Evolutionary conservation across 2,113 vertebrate genomes (phyloP).

Genomic region (Rhinoderma darwinii): DNA sequence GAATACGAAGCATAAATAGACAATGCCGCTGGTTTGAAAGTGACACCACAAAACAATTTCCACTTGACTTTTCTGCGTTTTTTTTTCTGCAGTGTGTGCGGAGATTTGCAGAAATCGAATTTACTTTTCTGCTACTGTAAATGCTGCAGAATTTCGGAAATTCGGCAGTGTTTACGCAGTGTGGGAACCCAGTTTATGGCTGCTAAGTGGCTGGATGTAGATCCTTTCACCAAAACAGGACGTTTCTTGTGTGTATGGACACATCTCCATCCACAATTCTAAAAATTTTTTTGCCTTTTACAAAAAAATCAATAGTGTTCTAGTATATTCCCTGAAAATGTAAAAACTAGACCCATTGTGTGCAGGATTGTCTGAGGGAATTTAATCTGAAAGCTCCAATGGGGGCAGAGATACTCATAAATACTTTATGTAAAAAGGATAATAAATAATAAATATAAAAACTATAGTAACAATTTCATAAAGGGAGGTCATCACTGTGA

Average conservation of each 20-base stretch:
- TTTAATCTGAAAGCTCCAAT: background rate
- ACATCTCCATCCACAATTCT: background rate
- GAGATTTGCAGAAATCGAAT: too few species aligned
- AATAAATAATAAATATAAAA: background rate
- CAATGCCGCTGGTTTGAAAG: too few species aligned
- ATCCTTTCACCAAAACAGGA: background rate
- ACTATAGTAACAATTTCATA: background rate
- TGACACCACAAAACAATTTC: too few species aligned
- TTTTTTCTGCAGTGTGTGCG: too few species aligned
- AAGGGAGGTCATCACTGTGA: background rate
- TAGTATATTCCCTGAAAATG: background rate
- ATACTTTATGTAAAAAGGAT: background rate
- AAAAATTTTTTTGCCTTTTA: background rate
- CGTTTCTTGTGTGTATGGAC: background rate
- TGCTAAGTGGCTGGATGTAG: background rate
- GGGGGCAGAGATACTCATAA: background rate
- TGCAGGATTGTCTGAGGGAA: background rate
- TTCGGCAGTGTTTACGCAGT: too few species aligned
- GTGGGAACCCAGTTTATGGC: too few species aligned
- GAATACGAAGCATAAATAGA: too few species aligned
- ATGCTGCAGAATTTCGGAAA: too few species aligned
- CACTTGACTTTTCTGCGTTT: too few species aligned
- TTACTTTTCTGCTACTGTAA: too few species aligned
- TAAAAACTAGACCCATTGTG: background rate
- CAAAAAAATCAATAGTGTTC: background rate